These are phyloP conservation scores for Poeciliopsis gracilis DNA, from an alignment of 2,797 vertebrate species.

Conservation along the genomic window DNA sequence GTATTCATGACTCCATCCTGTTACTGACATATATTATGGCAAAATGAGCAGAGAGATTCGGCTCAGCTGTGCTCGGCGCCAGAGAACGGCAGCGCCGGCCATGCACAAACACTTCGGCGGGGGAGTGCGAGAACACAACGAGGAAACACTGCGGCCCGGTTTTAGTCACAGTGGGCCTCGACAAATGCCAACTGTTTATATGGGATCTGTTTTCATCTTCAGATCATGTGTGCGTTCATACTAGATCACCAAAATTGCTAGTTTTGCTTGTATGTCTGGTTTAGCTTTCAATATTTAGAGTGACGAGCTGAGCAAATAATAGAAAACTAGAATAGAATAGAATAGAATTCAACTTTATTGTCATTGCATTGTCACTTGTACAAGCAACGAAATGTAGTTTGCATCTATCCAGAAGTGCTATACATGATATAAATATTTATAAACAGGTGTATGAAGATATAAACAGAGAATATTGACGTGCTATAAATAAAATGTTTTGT, in stretches of 20 bases:
- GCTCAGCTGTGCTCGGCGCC: not conserved
- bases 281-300: not conserved
- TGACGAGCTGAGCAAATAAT: not conserved
- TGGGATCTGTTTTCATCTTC: not conserved
- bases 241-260: not conserved
- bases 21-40: not conserved
- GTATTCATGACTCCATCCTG: conserved; percentile 11
- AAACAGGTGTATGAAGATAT: too few species aligned
- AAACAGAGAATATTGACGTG: too few species aligned
- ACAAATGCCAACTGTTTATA: not conserved
- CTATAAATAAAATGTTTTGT: too few species aligned
- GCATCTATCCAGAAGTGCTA: too few species aligned
- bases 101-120: not conserved
- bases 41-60: not conserved
- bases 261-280: not conserved
- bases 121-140: conserved; percentile 1
- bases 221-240: not conserved
- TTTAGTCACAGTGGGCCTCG: not conserved
- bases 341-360: too few species aligned
- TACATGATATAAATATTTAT: too few species aligned
- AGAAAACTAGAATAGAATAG: too few species aligned
- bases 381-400: too few species aligned
- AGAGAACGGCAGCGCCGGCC: not conserved
- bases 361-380: too few species aligned
- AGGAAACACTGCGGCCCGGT: not conserved